phyloP scores from a whole-genome alignment of 2,113 vertebrate species.

The Ophthalmolycus amberensis region DNA sequence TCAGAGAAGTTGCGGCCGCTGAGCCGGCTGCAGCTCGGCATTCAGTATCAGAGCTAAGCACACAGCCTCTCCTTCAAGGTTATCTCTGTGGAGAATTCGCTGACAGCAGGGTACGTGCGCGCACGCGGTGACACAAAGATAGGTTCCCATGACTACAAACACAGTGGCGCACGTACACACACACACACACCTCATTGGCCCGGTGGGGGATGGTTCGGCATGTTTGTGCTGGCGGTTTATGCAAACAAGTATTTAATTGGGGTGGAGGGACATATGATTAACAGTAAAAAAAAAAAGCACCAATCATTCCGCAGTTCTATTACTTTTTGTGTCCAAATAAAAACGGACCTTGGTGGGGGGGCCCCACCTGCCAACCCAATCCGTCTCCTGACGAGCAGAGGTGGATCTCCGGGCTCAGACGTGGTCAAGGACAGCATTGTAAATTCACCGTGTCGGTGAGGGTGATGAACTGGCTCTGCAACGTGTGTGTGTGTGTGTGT shows the following conservation, averaged over 20 bases:
- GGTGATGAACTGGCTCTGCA: conserved; percentile 75
- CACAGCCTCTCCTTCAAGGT: conserved; percentile 75
- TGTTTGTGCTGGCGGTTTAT: conserved; percentile 42
- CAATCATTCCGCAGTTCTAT: conserved; percentile 51
- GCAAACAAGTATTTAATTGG: conserved; percentile 78
- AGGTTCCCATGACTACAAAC: conserved; percentile 37
- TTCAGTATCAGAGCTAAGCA: conserved; percentile 68
- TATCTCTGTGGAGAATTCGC: conserved; percentile 77
- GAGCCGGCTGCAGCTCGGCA: conserved; percentile 59
- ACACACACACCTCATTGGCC: conserved; percentile 25
- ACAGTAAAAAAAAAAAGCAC: conserved; percentile 43
- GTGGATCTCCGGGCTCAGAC: conserved; percentile 53
- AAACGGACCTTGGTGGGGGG: conserved; percentile 30
- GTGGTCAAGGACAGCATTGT: conserved; percentile 73
- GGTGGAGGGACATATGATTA: conserved; percentile 52
- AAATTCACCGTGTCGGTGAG: conserved; percentile 66
- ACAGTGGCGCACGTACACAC: conserved; percentile 7
- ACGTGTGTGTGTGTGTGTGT: conserved; percentile 21
- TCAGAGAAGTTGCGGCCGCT: conserved; percentile 52
- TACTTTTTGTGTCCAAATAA: conserved; percentile 66
- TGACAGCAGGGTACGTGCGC: conserved; percentile 65
- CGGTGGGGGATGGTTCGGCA: neutral
- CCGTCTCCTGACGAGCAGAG: conserved; percentile 57
- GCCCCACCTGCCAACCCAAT: conserved; percentile 56
- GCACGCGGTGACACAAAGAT: conserved; percentile 49